Conservation (phyloP, 1,140 invertebrate species). For the Hestina assimilis region DNA sequence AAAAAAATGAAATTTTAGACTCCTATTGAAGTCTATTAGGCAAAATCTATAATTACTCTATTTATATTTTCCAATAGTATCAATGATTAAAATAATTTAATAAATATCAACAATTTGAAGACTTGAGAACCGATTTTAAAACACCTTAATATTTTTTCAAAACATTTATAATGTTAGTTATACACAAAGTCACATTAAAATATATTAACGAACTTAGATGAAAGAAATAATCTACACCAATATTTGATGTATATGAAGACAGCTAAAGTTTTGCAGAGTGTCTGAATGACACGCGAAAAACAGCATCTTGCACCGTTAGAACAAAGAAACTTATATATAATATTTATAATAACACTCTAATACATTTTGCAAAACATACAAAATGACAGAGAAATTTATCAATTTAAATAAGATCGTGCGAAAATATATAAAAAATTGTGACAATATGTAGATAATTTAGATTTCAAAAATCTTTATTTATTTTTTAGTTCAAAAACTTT, state of each 20-base stretch:
- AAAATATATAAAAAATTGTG: not conserved
- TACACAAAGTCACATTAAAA: not conserved
- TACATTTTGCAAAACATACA: conserved; percentile 7
- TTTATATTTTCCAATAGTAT: too few relatives aligned
- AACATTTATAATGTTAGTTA: not conserved
- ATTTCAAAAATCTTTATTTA: too few relatives aligned
- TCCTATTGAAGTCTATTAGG: too few relatives aligned
- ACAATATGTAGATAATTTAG: not conserved
- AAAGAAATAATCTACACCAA: not conserved
- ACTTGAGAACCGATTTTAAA: not conserved
- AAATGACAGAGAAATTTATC: conserved; percentile 10
- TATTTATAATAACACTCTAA: not conserved
- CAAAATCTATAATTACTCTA: too few relatives aligned
- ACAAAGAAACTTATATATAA: not conserved
- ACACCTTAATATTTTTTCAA: too few relatives aligned
- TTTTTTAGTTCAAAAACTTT: not conserved
- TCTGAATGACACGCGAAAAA: not conserved
- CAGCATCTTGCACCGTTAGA: not conserved
- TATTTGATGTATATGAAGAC: not conserved
- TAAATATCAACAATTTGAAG: not conserved
- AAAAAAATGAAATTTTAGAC: too few relatives aligned
- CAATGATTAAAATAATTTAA: too few relatives aligned
- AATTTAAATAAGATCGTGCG: not conserved
- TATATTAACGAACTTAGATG: not conserved
- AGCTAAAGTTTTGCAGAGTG: not conserved